These are phyloP conservation scores for Platorchestia sp. DNA, from an alignment of 1,140 invertebrate species.

Conservation along the genomic window DNA sequence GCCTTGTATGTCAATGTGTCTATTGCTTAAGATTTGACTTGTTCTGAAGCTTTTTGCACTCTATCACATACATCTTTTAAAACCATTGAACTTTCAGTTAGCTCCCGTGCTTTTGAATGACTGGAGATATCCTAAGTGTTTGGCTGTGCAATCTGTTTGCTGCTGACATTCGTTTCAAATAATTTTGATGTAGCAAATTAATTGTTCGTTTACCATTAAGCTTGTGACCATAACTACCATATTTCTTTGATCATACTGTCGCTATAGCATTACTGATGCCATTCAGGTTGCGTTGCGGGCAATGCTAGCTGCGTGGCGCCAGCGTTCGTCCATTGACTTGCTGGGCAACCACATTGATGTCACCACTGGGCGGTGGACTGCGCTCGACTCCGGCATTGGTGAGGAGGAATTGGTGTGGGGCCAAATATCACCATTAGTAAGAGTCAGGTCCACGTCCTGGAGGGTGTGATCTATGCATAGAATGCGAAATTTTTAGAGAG, in stretches of 20 bases:
- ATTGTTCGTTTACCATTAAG: neutral
- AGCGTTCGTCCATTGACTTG: constrained; percentile 88
- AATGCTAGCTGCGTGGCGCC: constrained; percentile 87
- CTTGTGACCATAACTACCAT: neutral
- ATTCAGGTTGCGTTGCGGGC: constrained; percentile 89
- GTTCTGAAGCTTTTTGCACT: neutral
- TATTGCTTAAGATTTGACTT: neutral
- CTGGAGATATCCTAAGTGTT: too few species aligned
- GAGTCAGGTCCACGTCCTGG: too few species aligned
- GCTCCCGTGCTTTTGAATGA: too few species aligned
- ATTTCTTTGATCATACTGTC: neutral
- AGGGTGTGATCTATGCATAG: too few species aligned
- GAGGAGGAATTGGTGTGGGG: constrained; percentile 56
- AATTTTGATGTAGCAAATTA: neutral
- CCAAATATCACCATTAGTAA: neutral
- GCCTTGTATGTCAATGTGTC: too few species aligned
- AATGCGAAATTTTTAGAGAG: too few species aligned
- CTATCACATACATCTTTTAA: neutral
- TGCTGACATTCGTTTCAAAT: neutral
- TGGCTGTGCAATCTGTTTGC: too few species aligned
- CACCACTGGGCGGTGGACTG: constrained; percentile 95
- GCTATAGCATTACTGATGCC: neutral
- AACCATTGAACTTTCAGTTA: too few species aligned
- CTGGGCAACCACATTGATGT: constrained; percentile 98
- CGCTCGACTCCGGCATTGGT: constrained; percentile 90